These are phyloP conservation scores for Prochilodus magdalenae DNA, from an alignment of 2,113 vertebrate genomes.

Conservation along the genomic window DNA sequence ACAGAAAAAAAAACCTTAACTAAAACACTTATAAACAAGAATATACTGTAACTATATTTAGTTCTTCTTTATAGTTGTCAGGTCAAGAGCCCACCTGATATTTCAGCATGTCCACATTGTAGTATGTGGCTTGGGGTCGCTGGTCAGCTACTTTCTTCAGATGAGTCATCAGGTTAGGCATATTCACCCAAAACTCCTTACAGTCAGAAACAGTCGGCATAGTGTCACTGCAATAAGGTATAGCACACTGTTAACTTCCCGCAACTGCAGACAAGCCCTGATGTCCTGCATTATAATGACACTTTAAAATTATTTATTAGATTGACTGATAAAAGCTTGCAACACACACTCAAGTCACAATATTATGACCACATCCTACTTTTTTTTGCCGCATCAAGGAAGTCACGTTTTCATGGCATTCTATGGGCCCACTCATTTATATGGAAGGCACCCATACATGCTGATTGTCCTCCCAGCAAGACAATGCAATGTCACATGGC, in stretches of 20 bases:
- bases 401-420: too few relatives aligned
- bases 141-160: slow-evolving; percentile 97
- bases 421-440: too few relatives aligned
- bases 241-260: not conserved
- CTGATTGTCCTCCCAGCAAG: too few relatives aligned
- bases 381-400: too few relatives aligned
- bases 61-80: too few relatives aligned
- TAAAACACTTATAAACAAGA: not conserved
- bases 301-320: too few relatives aligned
- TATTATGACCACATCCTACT: too few relatives aligned
- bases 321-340: too few relatives aligned
- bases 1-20: too few relatives aligned
- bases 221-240: slow-evolving; percentile 76
- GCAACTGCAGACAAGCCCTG: not conserved
- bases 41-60: not conserved
- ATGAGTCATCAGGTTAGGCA: slow-evolving; percentile 96
- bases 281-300: not conserved
- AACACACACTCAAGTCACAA: too few relatives aligned
- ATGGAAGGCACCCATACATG: too few relatives aligned
- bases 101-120: slow-evolving; percentile 99
- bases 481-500: too few relatives aligned
- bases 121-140: slow-evolving; percentile 97
- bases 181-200: slow-evolving; percentile 98
- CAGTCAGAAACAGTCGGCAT: slow-evolving; percentile 78
- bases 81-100: slow-evolving; percentile 85